Evolutionary conservation across 2,797 vertebrate genomes (phyloP), one percentile per base, ranked within the genome.

Genomic region (Pipistrellus pygmaeus): DNA sequence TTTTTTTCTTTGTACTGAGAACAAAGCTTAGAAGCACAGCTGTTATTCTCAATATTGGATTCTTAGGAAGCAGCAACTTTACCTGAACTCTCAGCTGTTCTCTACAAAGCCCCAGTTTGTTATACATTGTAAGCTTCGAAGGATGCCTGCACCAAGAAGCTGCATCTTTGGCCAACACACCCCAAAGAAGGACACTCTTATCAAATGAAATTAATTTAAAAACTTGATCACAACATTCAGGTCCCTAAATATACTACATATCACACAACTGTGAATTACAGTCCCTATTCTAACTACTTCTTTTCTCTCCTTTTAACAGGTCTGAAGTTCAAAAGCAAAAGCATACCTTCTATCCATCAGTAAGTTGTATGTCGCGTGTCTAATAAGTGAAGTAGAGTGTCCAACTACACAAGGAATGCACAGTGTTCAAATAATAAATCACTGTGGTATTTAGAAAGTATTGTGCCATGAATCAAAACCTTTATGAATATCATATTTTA

Each of bases 401-500:
- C 8, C 5, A 78, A n/a, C 55, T 84, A 81, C 32, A 75, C 7
- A 48, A 75, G 27, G 30, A 88, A n/a, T 32, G 15, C 20, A 75
- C 14, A 11, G 4, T 57, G 8, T 90, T 84, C 73, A 88, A 82
- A 94, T 81, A 94, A 91, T 75, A 84, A 95, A 90, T 87, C n/a
- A 57, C 76, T 8, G 64, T 85, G 30, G 51, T 84, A 90, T 91
- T 96, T 78, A 95, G 66, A 83, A 91, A 89, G 18, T 72, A 57
- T 55, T 93, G 23, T 57, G 12, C 55, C 46, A 94, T 48, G 38
- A 93, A 89, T 96, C 76, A 95, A 96, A 94, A 75, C 9, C 18
- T 55, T 91, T 55, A 75, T 95, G 89, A 78, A 35, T 87, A 88
- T 88, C 48, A 27, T 68, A 84, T 95, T 95, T 84, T 90, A 78